Evolutionary conservation across 2,113 vertebrate species (phyloP), one percentile per base, ranked within the genome.

Genomic region (Thymallus thymallus): DNA sequence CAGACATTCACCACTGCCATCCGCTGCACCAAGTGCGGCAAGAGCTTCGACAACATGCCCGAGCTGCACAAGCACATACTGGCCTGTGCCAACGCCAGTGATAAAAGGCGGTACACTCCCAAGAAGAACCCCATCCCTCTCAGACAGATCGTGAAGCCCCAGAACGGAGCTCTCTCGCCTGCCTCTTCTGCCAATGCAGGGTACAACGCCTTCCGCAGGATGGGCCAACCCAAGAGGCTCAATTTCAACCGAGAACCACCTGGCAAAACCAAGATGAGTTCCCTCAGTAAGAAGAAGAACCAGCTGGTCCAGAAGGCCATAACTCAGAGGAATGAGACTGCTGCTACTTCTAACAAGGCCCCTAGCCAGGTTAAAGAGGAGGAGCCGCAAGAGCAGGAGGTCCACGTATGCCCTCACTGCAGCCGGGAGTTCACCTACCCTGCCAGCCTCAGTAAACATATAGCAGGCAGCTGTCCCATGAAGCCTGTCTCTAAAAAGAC

Each of bases 1-100:
- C 97, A 99, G 86, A 99, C 97, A 1, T 99, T 99, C 74, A 97
- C 92, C 78, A 99, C 98, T 60, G 97, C 98, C 85, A 99, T 99
- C 72, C 95, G 96, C 85, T 99, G 98, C 86, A 99, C 97, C 24
- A 99, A 99, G 84, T 99, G 98, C 56, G 98, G 98, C 29, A 97
- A 98, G 70, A 95, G 98, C 10, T 97, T 99, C 1, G 97, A 99
- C 88, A 99, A 99, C 86, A 99, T 99, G 97, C 97, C 98, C 0
- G 97, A 97, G 80, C 89, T 99, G 73, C 98, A 99, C 91, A 94
- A 97, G 73, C 97, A 99, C 78, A 99, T 99, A 70, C 45, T 99
- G 87, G 96, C 93, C 0, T 99, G 98, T 55, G 98, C 98, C 0
- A 98, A 93, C 13, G 97, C 97, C 12, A 99, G 97, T 1, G 97